Conservation (phyloP, 2,888 invertebrate species). For the Brachyptera putata region DNA sequence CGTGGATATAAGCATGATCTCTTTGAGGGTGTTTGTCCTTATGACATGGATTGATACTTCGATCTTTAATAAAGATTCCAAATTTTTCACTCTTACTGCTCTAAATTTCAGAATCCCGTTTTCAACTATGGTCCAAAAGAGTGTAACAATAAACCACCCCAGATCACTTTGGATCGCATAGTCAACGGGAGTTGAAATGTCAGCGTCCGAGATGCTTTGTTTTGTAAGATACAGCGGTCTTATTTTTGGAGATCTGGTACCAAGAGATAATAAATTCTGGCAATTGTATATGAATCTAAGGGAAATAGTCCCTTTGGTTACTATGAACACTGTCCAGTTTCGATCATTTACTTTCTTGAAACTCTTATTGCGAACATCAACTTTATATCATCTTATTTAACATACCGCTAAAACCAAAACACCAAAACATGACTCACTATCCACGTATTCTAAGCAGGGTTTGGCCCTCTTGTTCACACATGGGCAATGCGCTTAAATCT, state of each 20-base stretch:
- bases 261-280: conserved; percentile 2
- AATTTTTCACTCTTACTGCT: background rate
- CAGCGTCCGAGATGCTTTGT: conserved; percentile 19
- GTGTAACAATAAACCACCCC: conserved; percentile 6
- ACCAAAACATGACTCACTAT: too few species aligned
- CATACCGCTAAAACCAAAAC: too few species aligned
- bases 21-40: conserved; percentile 34
- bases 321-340: too few species aligned
- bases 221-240: conserved; percentile 13
- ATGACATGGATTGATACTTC: conserved; percentile 34
- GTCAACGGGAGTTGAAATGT: background rate
- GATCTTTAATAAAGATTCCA: too few species aligned
- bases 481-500: too few species aligned
- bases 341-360: too few species aligned
- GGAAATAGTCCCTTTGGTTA: too few species aligned
- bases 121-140: conserved; percentile 15
- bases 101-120: background rate
- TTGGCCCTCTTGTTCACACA: too few species aligned
- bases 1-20: conserved; percentile 37
- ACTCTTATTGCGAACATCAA: too few species aligned
- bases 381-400: too few species aligned
- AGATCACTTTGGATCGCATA: background rate
- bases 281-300: conserved; percentile 11
- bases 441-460: too few species aligned
- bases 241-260: conserved; percentile 12